Conservation (phyloP, 2,888 invertebrate species). For the Harpalus rubripes region DNA sequence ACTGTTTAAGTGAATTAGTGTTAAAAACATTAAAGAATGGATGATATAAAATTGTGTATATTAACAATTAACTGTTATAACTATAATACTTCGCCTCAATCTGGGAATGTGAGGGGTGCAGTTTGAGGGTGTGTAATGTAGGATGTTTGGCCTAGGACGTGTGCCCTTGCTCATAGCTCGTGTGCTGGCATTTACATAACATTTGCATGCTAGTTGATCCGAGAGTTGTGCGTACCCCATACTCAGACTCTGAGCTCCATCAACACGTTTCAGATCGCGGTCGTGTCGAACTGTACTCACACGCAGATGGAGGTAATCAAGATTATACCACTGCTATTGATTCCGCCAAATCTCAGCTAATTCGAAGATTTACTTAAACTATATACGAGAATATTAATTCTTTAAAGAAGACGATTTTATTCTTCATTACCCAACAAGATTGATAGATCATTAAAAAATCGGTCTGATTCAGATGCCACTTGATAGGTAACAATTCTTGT, state of each 20-base stretch:
- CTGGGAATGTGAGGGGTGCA: too few species aligned
- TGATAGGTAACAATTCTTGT: too few species aligned
- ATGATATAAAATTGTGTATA: too few species aligned
- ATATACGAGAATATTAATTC: too few species aligned
- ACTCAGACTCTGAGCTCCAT: conserved; percentile 21
- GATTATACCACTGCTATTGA: background rate
- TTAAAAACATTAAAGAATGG: too few species aligned
- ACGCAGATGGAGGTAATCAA: background rate
- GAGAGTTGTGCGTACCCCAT: conserved; percentile 29
- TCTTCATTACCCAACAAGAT: too few species aligned
- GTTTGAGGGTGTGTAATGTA: background rate
- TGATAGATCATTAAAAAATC: too few species aligned
- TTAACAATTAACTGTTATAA: too few species aligned
- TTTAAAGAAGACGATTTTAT: too few species aligned
- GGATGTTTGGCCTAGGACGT: conserved; percentile 20
- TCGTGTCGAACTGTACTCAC: background rate
- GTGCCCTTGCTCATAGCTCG: conserved; percentile 46
- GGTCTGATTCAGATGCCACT: too few species aligned
- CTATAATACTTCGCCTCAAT: too few species aligned
- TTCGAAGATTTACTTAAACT: background rate
- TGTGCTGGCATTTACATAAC: conserved; percentile 68
- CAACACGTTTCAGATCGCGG: conserved; percentile 26
- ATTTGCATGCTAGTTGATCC: conserved; percentile 70
- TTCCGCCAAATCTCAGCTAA: background rate
- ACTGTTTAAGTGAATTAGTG: too few species aligned